Conservation (phyloP, 2,888 invertebrate species). For the Dasypolia templi region DNA sequence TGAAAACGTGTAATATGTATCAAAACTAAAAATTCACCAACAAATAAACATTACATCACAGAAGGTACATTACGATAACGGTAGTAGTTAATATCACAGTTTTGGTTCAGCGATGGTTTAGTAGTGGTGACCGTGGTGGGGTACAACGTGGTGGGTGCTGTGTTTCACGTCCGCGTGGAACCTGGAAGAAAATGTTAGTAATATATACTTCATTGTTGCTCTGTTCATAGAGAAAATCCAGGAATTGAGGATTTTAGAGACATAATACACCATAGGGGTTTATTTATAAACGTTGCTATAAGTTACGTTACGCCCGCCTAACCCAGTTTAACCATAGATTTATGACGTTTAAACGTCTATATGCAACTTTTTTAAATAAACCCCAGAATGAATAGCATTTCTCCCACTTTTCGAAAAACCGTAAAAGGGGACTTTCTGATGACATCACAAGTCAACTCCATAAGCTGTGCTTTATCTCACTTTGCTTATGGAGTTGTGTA, state of each 20-base stretch:
- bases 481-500: too few relatives aligned
- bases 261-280: not conserved
- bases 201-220: not conserved
- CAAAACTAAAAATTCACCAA: conserved; percentile 54
- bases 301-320: too few relatives aligned
- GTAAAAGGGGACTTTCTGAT: not conserved
- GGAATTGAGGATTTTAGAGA: not conserved
- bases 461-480: too few relatives aligned
- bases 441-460: not conserved
- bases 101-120: conserved; percentile 44
- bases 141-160: conserved; percentile 83
- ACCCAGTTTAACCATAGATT: not conserved
- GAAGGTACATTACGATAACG: conserved; percentile 40
- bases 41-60: conserved; percentile 56
- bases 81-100: conserved; percentile 44
- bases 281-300: not conserved
- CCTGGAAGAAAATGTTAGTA: conserved; percentile 69
- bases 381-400: not conserved
- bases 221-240: not conserved
- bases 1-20: conserved; percentile 55
- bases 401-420: too few relatives aligned
- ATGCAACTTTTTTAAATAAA: not conserved
- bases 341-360: not conserved
- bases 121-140: conserved; percentile 76
- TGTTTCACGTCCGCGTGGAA: conserved; percentile 86